Conservation (phyloP, 2,888 invertebrate species). For the Celastrina argiolus region DNA sequence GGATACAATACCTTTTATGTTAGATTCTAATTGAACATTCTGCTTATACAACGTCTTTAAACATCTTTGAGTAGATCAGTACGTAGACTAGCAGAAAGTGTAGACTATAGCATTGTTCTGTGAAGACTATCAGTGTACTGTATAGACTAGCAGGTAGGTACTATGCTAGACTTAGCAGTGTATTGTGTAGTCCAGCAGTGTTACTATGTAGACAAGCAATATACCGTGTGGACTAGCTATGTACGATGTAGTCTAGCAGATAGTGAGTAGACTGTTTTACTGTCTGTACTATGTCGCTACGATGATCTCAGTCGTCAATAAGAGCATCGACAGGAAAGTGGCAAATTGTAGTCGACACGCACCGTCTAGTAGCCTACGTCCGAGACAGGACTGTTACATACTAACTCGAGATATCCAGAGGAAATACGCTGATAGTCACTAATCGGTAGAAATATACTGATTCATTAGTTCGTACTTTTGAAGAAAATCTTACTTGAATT, state of each 20-base stretch:
- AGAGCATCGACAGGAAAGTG: slow-evolving; percentile 23
- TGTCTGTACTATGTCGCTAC: neutral
- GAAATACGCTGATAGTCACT: neutral
- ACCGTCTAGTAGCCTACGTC: slow-evolving; percentile 20
- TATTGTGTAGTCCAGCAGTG: too few species aligned
- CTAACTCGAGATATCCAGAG: neutral
- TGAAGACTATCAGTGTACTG: too few species aligned
- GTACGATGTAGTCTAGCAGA: too few species aligned
- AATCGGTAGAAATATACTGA: neutral
- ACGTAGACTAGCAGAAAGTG: too few species aligned
- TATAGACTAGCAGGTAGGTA: too few species aligned
- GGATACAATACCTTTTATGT: neutral
- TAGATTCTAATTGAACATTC: neutral
- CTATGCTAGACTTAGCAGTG: too few species aligned
- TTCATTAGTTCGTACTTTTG: neutral
- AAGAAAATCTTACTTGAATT: too few species aligned
- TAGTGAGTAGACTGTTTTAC: neutral
- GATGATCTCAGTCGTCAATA: slow-evolving; percentile 2
- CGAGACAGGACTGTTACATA: neutral
- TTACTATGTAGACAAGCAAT: too few species aligned
- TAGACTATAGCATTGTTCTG: too few species aligned
- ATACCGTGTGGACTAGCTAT: too few species aligned
- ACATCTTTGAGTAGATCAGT: too few species aligned
- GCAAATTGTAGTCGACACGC: slow-evolving; percentile 29
- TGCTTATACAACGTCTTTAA: too few species aligned